These are phyloP conservation scores for Petaurus breviceps DNA, from an alignment of 2,113 vertebrate genomes.

Conservation along the genomic window DNA sequence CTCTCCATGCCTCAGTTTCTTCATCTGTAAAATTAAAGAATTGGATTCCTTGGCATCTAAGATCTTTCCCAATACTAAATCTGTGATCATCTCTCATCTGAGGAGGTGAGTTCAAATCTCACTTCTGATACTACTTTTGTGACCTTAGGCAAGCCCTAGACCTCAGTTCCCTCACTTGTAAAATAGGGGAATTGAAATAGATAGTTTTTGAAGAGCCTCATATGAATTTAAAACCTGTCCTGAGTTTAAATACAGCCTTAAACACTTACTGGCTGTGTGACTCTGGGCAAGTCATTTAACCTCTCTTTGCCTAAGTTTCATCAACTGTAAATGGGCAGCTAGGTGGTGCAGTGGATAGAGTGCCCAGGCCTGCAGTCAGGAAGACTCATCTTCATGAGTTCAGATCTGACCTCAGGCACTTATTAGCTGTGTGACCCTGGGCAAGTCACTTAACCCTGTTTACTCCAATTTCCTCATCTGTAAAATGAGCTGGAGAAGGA, in stretches of 20 bases:
- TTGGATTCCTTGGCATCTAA: background rate
- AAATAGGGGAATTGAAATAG: background rate
- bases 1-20: background rate
- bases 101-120: background rate
- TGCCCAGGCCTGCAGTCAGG: too few relatives aligned
- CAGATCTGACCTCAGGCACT: background rate
- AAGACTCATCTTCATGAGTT: too few relatives aligned
- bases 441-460: too few relatives aligned
- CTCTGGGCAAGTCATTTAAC: background rate
- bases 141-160: background rate
- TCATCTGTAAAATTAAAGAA: background rate
- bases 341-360: too few relatives aligned
- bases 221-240: background rate
- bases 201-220: background rate
- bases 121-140: background rate
- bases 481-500: background rate
- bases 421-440: background rate
- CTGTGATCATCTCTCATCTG: background rate
- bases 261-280: background rate
- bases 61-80: background rate
- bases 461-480: background rate
- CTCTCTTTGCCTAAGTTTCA: background rate
- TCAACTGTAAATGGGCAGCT: background rate
- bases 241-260: background rate
- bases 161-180: background rate